phyloP scores from a whole-genome alignment of 2,113 vertebrate species.

The Cebidichthys violaceus region DNA sequence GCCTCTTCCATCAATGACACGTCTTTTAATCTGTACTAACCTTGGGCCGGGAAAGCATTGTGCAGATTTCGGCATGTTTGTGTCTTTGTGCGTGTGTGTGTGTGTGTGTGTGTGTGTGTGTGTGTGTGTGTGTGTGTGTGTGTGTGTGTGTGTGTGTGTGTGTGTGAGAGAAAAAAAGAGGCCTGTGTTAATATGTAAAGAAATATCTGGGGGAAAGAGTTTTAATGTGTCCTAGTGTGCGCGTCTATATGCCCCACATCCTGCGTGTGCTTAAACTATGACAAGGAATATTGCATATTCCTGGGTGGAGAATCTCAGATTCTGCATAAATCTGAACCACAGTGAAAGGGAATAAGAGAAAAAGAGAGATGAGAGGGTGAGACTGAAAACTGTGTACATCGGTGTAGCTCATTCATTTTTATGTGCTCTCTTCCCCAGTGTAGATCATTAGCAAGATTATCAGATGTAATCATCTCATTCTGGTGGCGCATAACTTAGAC shows the following conservation, averaged over 20 bases:
- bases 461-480: slow-evolving; percentile 77
- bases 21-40: slow-evolving; percentile 76
- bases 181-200: slow-evolving; percentile 19
- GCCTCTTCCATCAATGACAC: slow-evolving; percentile 70
- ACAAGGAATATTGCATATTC: slow-evolving; percentile 70
- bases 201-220: slow-evolving; percentile 23
- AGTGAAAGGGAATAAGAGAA: slow-evolving; percentile 52
- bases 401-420: slow-evolving; percentile 63
- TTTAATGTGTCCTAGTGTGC: slow-evolving; percentile 37
- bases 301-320: slow-evolving; percentile 52
- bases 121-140: slow-evolving; percentile 37
- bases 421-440: slow-evolving; percentile 61
- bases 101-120: neutral
- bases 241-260: slow-evolving; percentile 42
- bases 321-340: slow-evolving; percentile 55
- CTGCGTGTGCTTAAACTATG: slow-evolving; percentile 53
- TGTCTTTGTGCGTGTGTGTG: slow-evolving; percentile 1
- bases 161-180: slow-evolving; percentile 7
- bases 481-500: slow-evolving; percentile 62
- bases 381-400: slow-evolving; percentile 54
- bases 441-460: slow-evolving; percentile 80
- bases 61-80: slow-evolving; percentile 12
- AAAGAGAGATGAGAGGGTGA: slow-evolving; percentile 47
- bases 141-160: neutral
- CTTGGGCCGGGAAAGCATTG: slow-evolving; percentile 53